phyloP scores from a whole-genome alignment of 2,888 invertebrate genomes.

The Ormyrus thymus region DNA sequence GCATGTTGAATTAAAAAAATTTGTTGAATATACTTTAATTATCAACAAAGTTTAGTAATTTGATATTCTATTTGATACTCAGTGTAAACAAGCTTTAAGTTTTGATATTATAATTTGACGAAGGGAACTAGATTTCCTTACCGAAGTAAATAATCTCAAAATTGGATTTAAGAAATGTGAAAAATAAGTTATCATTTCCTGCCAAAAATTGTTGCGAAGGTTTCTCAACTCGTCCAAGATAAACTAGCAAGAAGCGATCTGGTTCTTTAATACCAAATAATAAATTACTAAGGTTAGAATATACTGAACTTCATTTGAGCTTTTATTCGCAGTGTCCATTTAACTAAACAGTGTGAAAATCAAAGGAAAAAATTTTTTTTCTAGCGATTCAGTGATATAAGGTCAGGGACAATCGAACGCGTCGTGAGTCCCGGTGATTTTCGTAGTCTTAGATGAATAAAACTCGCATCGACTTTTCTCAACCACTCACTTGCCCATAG shows the following conservation, averaged over 20 bases:
- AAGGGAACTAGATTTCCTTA: neutral
- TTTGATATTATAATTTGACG: constrained; percentile 31
- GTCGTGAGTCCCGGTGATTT: constrained; percentile 42
- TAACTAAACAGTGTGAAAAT: constrained; percentile 36
- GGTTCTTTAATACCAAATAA: constrained; percentile 52
- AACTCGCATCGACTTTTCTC: constrained; percentile 50
- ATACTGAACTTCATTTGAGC: constrained; percentile 49
- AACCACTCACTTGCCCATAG: constrained; percentile 45
- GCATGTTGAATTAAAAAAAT: neutral
- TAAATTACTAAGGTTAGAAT: constrained; percentile 44
- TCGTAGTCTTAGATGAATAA: constrained; percentile 42
- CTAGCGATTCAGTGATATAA: constrained; percentile 52
- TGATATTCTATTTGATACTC: constrained; percentile 32
- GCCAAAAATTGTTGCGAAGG: constrained; percentile 48
- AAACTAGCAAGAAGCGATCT: constrained; percentile 40
- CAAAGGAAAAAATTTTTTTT: constrained; percentile 36
- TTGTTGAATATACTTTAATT: constrained; percentile 8
- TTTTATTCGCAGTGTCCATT: constrained; percentile 50
- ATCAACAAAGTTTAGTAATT: constrained; percentile 16
- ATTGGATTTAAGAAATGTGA: constrained; percentile 24
- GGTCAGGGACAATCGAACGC: constrained; percentile 17
- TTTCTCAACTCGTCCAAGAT: constrained; percentile 51
- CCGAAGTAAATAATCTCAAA: constrained; percentile 14
- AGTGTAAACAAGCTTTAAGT: constrained; percentile 8
- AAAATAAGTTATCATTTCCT: constrained; percentile 46